Base-by-base conservation (phyloP, 1,140 invertebrate genomes). In the Monomorium pharaonis region DNA sequence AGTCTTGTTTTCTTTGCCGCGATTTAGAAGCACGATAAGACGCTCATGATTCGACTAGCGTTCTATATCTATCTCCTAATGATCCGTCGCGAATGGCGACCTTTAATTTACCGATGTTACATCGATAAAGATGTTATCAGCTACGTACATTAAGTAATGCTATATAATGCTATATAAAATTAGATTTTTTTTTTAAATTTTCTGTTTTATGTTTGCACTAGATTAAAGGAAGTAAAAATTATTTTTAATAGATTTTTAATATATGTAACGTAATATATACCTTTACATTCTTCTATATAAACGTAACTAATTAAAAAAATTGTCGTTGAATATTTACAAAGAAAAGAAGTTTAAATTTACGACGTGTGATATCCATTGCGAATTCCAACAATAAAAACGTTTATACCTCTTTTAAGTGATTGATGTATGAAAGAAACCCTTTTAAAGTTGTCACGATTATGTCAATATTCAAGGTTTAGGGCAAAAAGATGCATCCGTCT, bases 381-480 rank as follows among this genome's bases (percentile, higher is more conserved):
- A 42, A 14, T 49, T 5, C 0, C 14, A n/a, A 16, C 24, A 63
- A 14, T 62, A 16, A 21, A 21, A 18, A 14, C 77, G 56, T 42
- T 10, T 18, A 51, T 47, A 58, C 7, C 1, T 60, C n/a, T 51
- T 24, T 49, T 1, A 54, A 16, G 54, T 77, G 51, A n/a, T 67
- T 94, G 92, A 95, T 94, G 94, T 93, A 94, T 87, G 91, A 87
- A 0, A 77, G 49, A 58, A 91, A 94, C 90, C 88, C 92, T 93
- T 94, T 93, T 90, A 16, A 74, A 42, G 16, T 74, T 56, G 14
- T 0, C 4, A 24, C 3, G 10, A 5, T 4, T 33, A 54, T 54
- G 69, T 12, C 0, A 49, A 70, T 51, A 42, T 70, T 27, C 37
- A 70, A 70, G 47, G 63, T 27, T 37, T 72, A 30, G 1, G 5